Conservation (phyloP, 2,888 invertebrate species). For the Lydus trimaculatus region DNA sequence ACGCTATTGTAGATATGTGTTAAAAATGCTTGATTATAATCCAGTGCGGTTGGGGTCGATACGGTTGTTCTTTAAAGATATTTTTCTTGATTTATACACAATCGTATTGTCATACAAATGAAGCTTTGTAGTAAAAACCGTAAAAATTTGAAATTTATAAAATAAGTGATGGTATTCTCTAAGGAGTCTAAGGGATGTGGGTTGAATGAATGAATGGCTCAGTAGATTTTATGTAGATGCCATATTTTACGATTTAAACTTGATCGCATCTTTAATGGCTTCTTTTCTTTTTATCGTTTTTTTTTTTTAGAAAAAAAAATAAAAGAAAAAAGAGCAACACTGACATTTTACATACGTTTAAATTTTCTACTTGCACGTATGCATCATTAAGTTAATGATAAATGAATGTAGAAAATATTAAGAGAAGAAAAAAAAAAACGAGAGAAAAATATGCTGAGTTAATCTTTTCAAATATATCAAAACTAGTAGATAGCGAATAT, state of each 20-base stretch:
- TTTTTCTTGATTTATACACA: slow-evolving; percentile 38
- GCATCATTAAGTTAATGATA: slow-evolving; percentile 36
- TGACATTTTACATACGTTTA: slow-evolving; percentile 16
- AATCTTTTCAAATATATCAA: neutral
- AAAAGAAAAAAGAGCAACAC: neutral
- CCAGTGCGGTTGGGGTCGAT: slow-evolving; percentile 9
- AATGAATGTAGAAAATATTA: slow-evolving; percentile 19
- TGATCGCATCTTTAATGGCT: slow-evolving; percentile 39
- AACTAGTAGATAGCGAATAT: neutral
- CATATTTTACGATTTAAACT: slow-evolving; percentile 44
- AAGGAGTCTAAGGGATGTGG: slow-evolving; percentile 14
- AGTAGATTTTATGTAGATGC: slow-evolving; percentile 38
- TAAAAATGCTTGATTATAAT: neutral
- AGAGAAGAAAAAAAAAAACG: neutral
- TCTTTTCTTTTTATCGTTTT: slow-evolving; percentile 36
- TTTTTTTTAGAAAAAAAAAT: neutral
- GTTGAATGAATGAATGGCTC: slow-evolving; percentile 23
- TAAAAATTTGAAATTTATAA: slow-evolving; percentile 43
- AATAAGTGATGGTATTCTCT: slow-evolving; percentile 32
- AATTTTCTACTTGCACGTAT: slow-evolving; percentile 27
- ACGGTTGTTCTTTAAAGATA: slow-evolving; percentile 30
- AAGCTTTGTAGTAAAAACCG: slow-evolving; percentile 35
- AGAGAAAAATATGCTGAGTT: neutral
- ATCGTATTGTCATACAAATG: slow-evolving; percentile 44
- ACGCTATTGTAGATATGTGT: neutral